phyloP scores from a whole-genome alignment of 2,888 invertebrate genomes.

The Neelides folsomi region DNA sequence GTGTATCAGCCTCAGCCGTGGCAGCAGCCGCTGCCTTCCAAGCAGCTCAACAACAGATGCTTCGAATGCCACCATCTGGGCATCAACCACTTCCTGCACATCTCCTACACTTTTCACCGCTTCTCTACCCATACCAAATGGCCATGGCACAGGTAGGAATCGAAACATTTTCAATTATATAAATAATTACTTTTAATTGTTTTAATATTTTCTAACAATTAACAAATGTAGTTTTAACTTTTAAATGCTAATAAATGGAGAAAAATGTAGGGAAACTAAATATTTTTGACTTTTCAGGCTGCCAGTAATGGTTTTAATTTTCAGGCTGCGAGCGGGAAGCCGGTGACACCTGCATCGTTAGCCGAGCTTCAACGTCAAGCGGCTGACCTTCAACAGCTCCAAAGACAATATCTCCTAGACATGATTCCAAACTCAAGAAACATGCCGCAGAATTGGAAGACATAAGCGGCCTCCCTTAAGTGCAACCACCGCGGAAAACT shows the following conservation, averaged over 20 bases:
- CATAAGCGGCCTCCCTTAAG: slow-evolving; percentile 10
- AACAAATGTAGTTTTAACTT: slow-evolving; percentile 7
- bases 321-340: slow-evolving; percentile 33
- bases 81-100: slow-evolving; percentile 60
- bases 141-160: slow-evolving; percentile 43
- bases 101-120: slow-evolving; percentile 75
- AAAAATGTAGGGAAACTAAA: too few species aligned
- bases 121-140: slow-evolving; percentile 77
- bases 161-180: background rate
- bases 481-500: too few species aligned
- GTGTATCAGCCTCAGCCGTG: slow-evolving; percentile 43
- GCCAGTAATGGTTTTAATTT: slow-evolving; percentile 3
- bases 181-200: background rate
- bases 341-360: slow-evolving; percentile 41
- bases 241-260: too few species aligned
- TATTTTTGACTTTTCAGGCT: too few species aligned
- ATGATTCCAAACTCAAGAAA: slow-evolving; percentile 59
- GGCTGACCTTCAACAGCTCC: slow-evolving; percentile 56
- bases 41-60: slow-evolving; percentile 51
- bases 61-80: slow-evolving; percentile 50
- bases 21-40: slow-evolving; percentile 72
- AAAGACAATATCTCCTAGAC: slow-evolving; percentile 88
- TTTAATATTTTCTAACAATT: slow-evolving; percentile 23
- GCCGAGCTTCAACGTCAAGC: slow-evolving; percentile 69
- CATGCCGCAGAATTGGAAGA: slow-evolving; percentile 33